Conservation (phyloP, 2,888 invertebrate species). For the Synanthedon myopaeformis region DNA sequence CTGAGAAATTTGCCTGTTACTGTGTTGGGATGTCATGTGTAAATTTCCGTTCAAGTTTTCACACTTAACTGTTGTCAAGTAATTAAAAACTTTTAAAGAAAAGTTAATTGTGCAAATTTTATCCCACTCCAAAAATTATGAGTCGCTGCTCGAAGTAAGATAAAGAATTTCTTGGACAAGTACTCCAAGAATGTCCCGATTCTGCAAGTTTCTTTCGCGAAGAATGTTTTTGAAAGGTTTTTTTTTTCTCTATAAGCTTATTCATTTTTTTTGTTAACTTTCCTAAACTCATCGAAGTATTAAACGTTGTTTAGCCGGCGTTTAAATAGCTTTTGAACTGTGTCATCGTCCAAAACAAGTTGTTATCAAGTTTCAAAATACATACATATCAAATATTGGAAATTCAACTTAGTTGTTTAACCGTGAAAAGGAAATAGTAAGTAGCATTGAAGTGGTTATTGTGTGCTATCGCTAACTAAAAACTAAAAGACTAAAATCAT, state of each 20-base stretch:
- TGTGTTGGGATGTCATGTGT: neutral
- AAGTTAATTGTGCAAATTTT: slow-evolving; percentile 15
- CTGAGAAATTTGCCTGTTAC: neutral
- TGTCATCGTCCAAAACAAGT: neutral
- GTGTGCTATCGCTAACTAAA: no score
- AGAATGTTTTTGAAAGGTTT: slow-evolving; percentile 4
- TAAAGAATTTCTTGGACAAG: slow-evolving; percentile 7
- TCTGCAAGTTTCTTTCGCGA: slow-evolving; percentile 8
- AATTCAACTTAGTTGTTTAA: neutral
- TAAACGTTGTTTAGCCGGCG: neutral
- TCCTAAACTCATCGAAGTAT: neutral
- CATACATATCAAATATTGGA: neutral
- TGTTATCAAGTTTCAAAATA: neutral
- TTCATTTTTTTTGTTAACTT: neutral
- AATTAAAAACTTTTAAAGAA: slow-evolving; percentile 23
- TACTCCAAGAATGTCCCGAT: slow-evolving; percentile 12
- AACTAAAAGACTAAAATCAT: no score
- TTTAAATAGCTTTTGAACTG: neutral
- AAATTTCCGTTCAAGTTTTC: slow-evolving; percentile 1
- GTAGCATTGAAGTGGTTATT: no score
- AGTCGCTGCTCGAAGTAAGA: slow-evolving; percentile 8
- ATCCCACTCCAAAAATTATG: slow-evolving; percentile 11
- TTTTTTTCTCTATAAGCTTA: neutral
- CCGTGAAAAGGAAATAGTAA: neutral
- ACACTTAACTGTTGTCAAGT: slow-evolving; percentile 12